Base-by-base conservation (phyloP, 2,888 invertebrate species). In the Zhuqinia jingwanae region DNA sequence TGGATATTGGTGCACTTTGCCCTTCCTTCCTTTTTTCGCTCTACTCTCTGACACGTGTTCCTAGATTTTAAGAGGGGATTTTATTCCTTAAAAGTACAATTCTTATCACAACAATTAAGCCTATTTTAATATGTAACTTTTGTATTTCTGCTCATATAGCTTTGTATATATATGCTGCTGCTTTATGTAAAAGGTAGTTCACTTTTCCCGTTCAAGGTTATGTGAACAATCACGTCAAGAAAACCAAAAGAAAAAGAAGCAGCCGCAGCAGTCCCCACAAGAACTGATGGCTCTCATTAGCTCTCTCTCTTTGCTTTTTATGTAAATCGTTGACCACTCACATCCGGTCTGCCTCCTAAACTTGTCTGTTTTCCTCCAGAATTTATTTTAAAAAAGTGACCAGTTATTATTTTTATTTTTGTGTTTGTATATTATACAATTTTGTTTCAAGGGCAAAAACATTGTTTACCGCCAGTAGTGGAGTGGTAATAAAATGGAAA, bases 1-100 rank as follows among this genome's bases (percentile, higher is more conserved):
- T n/a, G n/a, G n/a, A n/a, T n/a, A n/a, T n/a, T n/a, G n/a, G n/a
- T n/a, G n/a, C n/a, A n/a, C n/a, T 30, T 75, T 75, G 25, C 47
- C 25, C 47, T 47, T 63, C 11, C 17, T 27, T 45, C 25, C 10
- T 47, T 79, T 58, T 25, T 13, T 65, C 45, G 17, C 17, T 76
- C 17, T 63, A 13, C 36, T 13, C n/a, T 47, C 58, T 81, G 73
- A 81, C 81, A 81, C 81, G 81, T 81, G 81, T 81, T 81, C 25
- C 80, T 50, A 79, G 68, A 50, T 79, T 80, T 68, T 20, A 42
- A 58, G n/a, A 22, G 22, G 22, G 25, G 58, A 73, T 70, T 81
- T 73, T 58, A 30, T 36, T 65, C 11, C 68, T 20, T 25, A 58
- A 75, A 75, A 76, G 15, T 36, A 70, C 25, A 27, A 36, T 36